Percentiles rank a stretch among this genome's conserved stretches.
Evolutionary conservation across 2,888 invertebrate genomes (phyloP).

Genomic region (Iphiclides podalirius): DNA sequence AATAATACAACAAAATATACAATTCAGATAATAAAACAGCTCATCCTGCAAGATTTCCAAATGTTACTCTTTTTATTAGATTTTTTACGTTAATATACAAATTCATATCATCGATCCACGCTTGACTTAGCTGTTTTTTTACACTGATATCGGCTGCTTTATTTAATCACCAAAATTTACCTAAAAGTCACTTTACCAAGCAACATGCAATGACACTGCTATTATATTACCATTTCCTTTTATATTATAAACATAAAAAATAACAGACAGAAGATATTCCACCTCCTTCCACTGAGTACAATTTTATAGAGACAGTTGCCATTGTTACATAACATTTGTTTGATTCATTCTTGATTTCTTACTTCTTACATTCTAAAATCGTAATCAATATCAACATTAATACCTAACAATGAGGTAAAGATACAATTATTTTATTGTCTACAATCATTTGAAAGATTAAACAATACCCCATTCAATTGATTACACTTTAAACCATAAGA

Average conservation of each 20-base stretch:
- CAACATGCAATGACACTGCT: constrained; percentile 47
- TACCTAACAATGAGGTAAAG: constrained; percentile 26
- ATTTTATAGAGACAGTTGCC: constrained; percentile 57
- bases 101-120: constrained; percentile 41
- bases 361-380: constrained; percentile 4
- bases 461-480: constrained; percentile 14
- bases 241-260: constrained; percentile 77
- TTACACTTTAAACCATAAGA: constrained; percentile 30
- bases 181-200: constrained; percentile 30
- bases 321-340: constrained; percentile 13
- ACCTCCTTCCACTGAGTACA: constrained; percentile 51
- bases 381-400: constrained; percentile 2
- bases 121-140: constrained; percentile 35
- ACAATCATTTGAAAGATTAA: constrained; percentile 24
- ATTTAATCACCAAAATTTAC: constrained; percentile 41
- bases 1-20: constrained; percentile 36
- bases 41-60: constrained; percentile 24
- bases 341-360: not conserved
- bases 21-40: constrained; percentile 32
- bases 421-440: constrained; percentile 40
- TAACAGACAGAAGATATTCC: constrained; percentile 51
- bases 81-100: constrained; percentile 28
- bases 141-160: constrained; percentile 33
- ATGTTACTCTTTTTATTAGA: constrained; percentile 32
- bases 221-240: constrained; percentile 43